Base-by-base conservation (phyloP, 2,888 invertebrate genomes). In the Diogma glabrata region DNA sequence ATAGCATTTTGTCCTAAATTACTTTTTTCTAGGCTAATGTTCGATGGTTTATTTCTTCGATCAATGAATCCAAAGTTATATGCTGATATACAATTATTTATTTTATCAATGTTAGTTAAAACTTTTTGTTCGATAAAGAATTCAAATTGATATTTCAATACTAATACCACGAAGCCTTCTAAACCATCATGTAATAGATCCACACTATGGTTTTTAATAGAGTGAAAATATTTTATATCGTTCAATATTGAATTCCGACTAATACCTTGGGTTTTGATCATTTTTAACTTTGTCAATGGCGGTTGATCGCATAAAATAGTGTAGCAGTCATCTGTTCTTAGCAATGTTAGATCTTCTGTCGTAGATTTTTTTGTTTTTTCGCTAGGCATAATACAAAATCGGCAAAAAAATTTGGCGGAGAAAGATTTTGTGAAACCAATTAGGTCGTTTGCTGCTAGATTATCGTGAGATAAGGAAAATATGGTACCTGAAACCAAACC, bases 401-500 rank as follows among this genome's bases (percentile, higher is more conserved):
- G 10, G 14, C 47, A 47, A 10, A 28, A 46, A 26, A 28, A 47
- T 17, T 47, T 47, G 10, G 28, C 30, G n/a, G 28, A 30, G 17
- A 47, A 47, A 5, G 47, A 47, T 30, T 30, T 28, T 12, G 47
- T 30, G 12, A 47, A 47, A 47, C 47, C 47, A 28, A 47, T 28
- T 16, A 47, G 16, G 16, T 24, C 28, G 17, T 47, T 30, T 30
- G 28, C 47, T 19, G 28, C 47, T 12, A 47, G 30, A 30, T 47
- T 30, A 47, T 30, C 30, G 20, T 47, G 47, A 24, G 46, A n/a
- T 46, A 46, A n/a, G 9, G 46, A 46, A 6, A 46, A 7, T 9
- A 46, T 24, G 9, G 47, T 30, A 28, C 19, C 19, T 4, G 14
- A 17, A 26, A 30, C 14, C 12, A 19, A 17, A 16, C 30, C 19